Percentiles rank a stretch among this genome's conserved stretches.
phyloP scores from a whole-genome alignment of 2,888 invertebrate species.

The Salticus scenicus region DNA sequence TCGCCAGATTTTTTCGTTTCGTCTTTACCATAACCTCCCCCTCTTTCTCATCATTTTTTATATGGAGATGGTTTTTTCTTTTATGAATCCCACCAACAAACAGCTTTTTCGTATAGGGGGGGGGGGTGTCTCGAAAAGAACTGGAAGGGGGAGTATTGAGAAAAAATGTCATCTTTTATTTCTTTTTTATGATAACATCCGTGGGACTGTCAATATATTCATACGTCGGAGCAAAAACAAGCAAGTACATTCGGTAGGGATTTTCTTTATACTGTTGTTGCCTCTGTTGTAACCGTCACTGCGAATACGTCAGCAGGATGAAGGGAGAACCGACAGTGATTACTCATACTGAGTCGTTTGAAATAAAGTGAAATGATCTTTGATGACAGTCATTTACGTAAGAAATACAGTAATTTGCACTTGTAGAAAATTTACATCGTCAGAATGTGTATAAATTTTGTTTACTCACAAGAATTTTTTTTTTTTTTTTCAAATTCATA shows the following conservation, averaged over 20 bases:
- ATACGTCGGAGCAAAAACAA: conserved; percentile 22
- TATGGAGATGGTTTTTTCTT: neutral
- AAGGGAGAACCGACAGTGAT: neutral
- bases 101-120: conserved; percentile 37
- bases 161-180: conserved; percentile 25
- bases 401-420: neutral
- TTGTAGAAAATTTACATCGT: neutral
- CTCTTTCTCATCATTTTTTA: conserved; percentile 7
- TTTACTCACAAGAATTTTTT: no score
- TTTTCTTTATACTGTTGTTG: neutral
- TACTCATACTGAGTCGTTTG: neutral
- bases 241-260: conserved; percentile 12
- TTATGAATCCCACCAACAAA: conserved; percentile 32
- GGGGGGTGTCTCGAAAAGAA: conserved; percentile 18
- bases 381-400: conserved; percentile 3
- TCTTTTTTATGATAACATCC: conserved; percentile 42
- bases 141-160: neutral
- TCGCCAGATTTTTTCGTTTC: conserved; percentile 21
- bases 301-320: neutral
- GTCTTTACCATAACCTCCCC: conserved; percentile 13
- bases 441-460: no score
- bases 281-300: neutral
- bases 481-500: no score
- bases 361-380: conserved; percentile 6
- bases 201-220: conserved; percentile 57